phyloP scores from a whole-genome alignment of 2,113 vertebrate species.

The Ovis canadensis region DNA sequence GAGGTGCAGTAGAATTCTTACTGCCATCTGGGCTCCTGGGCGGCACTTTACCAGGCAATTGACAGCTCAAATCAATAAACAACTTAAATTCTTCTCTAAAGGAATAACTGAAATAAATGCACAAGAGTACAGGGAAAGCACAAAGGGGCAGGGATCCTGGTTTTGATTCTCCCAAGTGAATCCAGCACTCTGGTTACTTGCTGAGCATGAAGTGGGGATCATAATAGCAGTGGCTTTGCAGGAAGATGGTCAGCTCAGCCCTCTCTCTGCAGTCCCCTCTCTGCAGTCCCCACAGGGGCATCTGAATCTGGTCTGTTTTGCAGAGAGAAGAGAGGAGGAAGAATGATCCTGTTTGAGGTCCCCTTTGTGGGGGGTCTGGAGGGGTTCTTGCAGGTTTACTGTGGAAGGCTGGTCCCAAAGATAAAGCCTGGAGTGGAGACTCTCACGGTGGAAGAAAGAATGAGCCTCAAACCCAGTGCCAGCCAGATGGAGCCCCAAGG shows the following conservation, averaged over 20 bases:
- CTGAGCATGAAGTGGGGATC: background rate
- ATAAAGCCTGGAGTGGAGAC: background rate
- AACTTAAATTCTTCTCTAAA: conserved; percentile 55
- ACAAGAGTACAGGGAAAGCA: conserved; percentile 13
- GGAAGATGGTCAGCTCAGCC: background rate
- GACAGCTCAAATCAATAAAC: conserved; percentile 53
- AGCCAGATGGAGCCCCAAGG: background rate
- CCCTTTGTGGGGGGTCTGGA: background rate
- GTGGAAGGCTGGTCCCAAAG: background rate
- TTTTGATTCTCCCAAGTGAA: background rate
- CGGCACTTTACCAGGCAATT: conserved; percentile 23
- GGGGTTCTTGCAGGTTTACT: background rate
- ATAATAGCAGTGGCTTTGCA: background rate
- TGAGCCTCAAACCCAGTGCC: background rate
- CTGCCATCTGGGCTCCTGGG: conserved; percentile 16
- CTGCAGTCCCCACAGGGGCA: background rate
- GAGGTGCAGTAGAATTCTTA: background rate
- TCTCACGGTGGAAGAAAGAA: background rate
- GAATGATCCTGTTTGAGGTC: background rate
- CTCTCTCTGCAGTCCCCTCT: background rate
- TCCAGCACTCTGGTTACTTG: background rate
- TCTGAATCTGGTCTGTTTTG: background rate
- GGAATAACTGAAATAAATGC: conserved; percentile 46
- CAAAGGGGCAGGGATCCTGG: background rate
- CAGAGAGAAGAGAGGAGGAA: background rate